Percentiles rank a stretch among this genome's conserved stretches.
phyloP scores from a whole-genome alignment of 2,888 invertebrate species.

The Tineola bisselliella region DNA sequence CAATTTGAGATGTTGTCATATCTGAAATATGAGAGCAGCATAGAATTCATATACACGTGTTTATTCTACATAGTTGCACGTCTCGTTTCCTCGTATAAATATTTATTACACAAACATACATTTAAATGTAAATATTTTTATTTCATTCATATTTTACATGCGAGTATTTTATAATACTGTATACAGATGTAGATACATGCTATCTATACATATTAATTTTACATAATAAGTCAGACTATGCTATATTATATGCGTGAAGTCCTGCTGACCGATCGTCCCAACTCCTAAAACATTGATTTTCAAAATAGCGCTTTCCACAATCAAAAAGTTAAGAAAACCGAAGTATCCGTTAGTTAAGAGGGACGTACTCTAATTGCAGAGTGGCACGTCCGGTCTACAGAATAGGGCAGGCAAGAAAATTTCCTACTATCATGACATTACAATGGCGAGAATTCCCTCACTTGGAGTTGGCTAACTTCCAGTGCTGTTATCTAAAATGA shows the following conservation, averaged over 20 bases:
- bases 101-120: no score
- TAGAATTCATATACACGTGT: not conserved
- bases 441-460: slow-evolving; percentile 1
- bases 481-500: slow-evolving; percentile 8
- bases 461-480: not conserved
- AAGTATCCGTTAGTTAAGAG: not conserved
- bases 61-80: no score
- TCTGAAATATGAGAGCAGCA: slow-evolving; percentile 69
- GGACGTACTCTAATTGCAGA: slow-evolving; percentile 1
- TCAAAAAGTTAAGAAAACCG: not conserved
- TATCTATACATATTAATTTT: no score
- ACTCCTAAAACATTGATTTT: not conserved
- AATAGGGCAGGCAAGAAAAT: slow-evolving; percentile 10
- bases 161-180: no score
- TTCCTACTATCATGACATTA: slow-evolving; percentile 4
- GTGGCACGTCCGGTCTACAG: not conserved
- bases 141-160: no score
- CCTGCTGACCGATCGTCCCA: no score
- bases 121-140: no score
- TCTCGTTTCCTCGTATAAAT: no score
- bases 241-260: no score
- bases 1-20: slow-evolving; percentile 92
- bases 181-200: no score
- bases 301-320: not conserved
- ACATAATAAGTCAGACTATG: no score